A percentile compares a stretch with the other conserved stretches of the same genome.
Evolutionary conservation across 2,797 vertebrate species (phyloP).

Genomic region (Capromys pilorides): DNA sequence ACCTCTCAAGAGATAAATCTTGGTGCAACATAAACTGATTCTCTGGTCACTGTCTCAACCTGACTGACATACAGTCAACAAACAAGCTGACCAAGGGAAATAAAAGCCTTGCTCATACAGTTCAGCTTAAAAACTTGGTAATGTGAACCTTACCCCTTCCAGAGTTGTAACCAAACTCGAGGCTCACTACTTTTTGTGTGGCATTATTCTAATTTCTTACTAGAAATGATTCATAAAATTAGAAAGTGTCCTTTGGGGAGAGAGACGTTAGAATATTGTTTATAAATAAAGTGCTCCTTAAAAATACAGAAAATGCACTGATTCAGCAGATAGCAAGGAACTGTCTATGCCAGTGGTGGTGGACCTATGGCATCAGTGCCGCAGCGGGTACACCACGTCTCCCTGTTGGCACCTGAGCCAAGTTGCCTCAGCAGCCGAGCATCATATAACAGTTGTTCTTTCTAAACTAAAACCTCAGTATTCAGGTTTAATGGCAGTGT

Average conservation of each 20-base stretch:
- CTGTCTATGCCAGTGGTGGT: neutral
- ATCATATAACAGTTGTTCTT: neutral
- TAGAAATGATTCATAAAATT: slow-evolving; percentile 13
- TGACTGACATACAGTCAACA: slow-evolving; percentile 13
- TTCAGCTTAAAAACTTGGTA: slow-evolving; percentile 38
- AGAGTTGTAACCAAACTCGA: neutral
- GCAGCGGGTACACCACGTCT: neutral
- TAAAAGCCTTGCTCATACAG: neutral
- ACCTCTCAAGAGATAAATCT: neutral
- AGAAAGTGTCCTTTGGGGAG: neutral
- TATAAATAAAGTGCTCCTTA: neutral
- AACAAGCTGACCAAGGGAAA: neutral
- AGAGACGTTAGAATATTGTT: neutral
- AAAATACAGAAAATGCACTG: slow-evolving; percentile 14
- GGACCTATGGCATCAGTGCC: neutral
- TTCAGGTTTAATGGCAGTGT: neutral
- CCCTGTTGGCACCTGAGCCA: neutral
- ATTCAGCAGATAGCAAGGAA: neutral
- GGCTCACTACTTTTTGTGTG: neutral
- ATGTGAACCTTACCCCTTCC: neutral
- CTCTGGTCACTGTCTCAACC: neutral
- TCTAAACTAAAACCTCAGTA: neutral
- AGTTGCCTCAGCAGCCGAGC: neutral
- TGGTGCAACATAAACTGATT: neutral
- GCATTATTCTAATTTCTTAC: slow-evolving; percentile 14